Evolutionary conservation across 2,888 invertebrate genomes (phyloP).

Genomic region (Oasisia sp.): DNA sequence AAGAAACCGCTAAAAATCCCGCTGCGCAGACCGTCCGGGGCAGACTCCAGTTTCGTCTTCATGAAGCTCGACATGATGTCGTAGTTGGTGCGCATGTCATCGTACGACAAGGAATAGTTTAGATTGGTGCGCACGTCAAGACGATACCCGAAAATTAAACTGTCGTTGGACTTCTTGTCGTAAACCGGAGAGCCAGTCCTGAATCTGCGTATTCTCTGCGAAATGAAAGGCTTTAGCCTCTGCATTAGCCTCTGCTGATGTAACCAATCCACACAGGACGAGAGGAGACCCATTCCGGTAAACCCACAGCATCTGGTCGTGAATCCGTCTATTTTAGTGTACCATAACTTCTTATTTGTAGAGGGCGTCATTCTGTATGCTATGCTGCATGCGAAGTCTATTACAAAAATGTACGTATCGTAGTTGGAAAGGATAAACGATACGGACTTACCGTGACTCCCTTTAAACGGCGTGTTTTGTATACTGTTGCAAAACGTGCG

Average conservation of each 20-base stretch:
- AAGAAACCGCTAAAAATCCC: slow-evolving; percentile 17
- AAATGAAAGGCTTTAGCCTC: background rate
- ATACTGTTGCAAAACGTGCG: slow-evolving; percentile 77
- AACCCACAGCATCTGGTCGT: background rate
- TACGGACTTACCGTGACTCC: background rate
- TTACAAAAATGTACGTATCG: background rate
- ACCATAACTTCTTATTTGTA: background rate
- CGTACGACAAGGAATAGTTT: background rate
- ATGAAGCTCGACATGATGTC: background rate
- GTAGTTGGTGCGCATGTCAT: background rate
- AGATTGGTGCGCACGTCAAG: background rate
- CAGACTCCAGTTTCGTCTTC: slow-evolving; percentile 1
- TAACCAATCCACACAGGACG: background rate
- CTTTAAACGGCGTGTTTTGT: background rate
- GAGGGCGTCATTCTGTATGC: background rate
- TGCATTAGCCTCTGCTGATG: background rate
- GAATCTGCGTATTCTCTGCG: background rate
- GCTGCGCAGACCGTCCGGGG: slow-evolving; percentile 14
- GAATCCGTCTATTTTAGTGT: background rate
- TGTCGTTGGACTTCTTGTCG: background rate
- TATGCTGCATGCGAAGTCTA: background rate
- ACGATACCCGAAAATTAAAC: background rate
- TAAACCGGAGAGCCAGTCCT: too few relatives aligned
- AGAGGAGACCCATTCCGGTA: background rate
- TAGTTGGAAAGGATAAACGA: background rate